Percentiles rank a stretch among this genome's conserved stretches.
Evolutionary conservation across 2,888 invertebrate genomes (phyloP).

Genomic region (Cremastinae sp.): DNA sequence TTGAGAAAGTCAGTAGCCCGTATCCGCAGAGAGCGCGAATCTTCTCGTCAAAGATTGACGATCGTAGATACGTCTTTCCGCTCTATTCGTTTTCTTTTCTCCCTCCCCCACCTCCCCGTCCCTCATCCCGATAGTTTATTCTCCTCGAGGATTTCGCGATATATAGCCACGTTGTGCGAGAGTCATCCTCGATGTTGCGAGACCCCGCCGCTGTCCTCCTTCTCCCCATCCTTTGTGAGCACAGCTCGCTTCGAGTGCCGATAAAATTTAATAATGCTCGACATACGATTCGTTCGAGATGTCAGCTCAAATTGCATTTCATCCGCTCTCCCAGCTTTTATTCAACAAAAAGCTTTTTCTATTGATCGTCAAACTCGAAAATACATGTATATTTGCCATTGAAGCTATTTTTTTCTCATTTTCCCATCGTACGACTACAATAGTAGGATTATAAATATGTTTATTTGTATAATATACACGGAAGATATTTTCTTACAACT

Average conservation of each 20-base stretch:
- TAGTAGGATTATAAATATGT: too few relatives aligned
- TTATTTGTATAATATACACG: too few relatives aligned
- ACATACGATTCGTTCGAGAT: slow-evolving; percentile 8
- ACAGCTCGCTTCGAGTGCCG: slow-evolving; percentile 24
- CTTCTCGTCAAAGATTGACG: slow-evolving; percentile 48
- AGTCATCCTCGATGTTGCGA: slow-evolving; percentile 47
- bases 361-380: too few relatives aligned
- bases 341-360: too few relatives aligned
- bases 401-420: too few relatives aligned
- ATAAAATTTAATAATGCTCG: slow-evolving; percentile 50
- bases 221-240: not conserved
- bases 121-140: not conserved
- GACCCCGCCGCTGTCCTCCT: slow-evolving; percentile 6
- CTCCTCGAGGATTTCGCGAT: slow-evolving; percentile 37
- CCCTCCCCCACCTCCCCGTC: not conserved
- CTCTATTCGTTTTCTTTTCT: slow-evolving; percentile 8
- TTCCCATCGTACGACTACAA: too few relatives aligned
- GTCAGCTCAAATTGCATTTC: not conserved
- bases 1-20: slow-evolving; percentile 40
- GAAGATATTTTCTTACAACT: too few relatives aligned
- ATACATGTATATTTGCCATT: too few relatives aligned
- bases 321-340: too few relatives aligned
- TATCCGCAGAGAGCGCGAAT: slow-evolving; percentile 6
- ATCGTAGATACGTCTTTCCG: slow-evolving; percentile 35
- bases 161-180: too few relatives aligned